Evolutionary conservation across 2,797 vertebrate genomes (phyloP).

Genomic region (Channa striata): DNA sequence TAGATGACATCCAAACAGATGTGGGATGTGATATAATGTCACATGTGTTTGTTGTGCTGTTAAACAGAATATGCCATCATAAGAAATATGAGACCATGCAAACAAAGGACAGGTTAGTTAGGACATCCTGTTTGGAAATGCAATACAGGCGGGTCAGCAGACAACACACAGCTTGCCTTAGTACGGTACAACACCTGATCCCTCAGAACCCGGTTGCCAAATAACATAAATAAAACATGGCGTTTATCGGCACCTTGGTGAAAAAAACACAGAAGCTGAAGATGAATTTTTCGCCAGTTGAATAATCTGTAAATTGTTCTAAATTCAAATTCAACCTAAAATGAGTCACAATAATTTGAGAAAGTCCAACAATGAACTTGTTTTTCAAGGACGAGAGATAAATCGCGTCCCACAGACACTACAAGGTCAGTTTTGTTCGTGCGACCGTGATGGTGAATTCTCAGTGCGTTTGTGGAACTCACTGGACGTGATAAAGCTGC

Average conservation of each 20-base stretch:
- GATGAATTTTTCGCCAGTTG: too few species aligned
- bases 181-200: neutral
- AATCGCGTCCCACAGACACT: conserved; percentile 1
- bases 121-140: conserved; percentile 4
- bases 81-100: conserved; percentile 1
- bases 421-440: neutral
- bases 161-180: conserved; percentile 1
- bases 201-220: neutral
- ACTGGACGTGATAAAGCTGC: conserved; percentile 24
- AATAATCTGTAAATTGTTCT: neutral
- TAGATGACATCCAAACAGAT: conserved; percentile 67
- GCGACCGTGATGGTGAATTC: conserved; percentile 19
- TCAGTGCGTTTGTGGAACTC: conserved; percentile 28
- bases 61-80: neutral
- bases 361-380: neutral
- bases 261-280: too few species aligned
- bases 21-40: conserved; percentile 5
- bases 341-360: neutral
- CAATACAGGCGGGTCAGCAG: neutral
- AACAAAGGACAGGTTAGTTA: conserved; percentile 18
- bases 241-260: too few species aligned
- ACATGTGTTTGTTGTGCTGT: neutral
- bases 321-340: neutral
- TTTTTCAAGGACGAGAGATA: conserved; percentile 1
- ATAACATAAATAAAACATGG: neutral